Conservation (phyloP, 2,113 vertebrate species). For the Martes martes region DNA sequence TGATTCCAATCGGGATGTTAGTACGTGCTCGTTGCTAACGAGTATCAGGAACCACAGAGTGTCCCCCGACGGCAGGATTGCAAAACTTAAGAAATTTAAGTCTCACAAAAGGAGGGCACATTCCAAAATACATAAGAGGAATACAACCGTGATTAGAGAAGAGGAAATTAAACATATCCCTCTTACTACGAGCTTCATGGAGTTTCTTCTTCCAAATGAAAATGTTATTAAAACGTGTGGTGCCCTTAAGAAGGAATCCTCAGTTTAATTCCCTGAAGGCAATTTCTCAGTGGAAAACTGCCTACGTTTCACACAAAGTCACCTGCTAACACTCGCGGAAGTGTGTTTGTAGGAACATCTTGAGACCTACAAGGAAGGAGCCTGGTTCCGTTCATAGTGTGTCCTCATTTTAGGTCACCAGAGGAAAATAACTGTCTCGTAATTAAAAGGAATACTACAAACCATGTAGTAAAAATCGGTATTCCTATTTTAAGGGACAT, state of each 20-base stretch:
- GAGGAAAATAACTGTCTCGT: neutral
- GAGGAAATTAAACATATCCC: slow-evolving; percentile 37
- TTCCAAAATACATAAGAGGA: slow-evolving; percentile 54
- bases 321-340: neutral
- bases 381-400: neutral
- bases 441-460: neutral
- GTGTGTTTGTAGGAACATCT: neutral
- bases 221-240: slow-evolving; percentile 17
- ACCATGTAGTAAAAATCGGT: neutral
- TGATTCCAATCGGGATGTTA: neutral
- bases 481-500: neutral
- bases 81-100: neutral
- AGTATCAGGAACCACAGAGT: neutral
- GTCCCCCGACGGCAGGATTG: slow-evolving; percentile 46
- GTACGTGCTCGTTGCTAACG: neutral
- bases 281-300: neutral
- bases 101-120: slow-evolving; percentile 24
- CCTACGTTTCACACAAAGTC: neutral
- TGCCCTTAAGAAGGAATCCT: neutral
- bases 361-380: neutral
- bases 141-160: slow-evolving; percentile 45
- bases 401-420: neutral
- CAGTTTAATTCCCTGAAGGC: neutral
- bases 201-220: slow-evolving; percentile 43
- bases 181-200: slow-evolving; percentile 8